These are phyloP conservation scores for Calycopis cecrops DNA, from an alignment of 1,140 invertebrate genomes.

Conservation along the genomic window DNA sequence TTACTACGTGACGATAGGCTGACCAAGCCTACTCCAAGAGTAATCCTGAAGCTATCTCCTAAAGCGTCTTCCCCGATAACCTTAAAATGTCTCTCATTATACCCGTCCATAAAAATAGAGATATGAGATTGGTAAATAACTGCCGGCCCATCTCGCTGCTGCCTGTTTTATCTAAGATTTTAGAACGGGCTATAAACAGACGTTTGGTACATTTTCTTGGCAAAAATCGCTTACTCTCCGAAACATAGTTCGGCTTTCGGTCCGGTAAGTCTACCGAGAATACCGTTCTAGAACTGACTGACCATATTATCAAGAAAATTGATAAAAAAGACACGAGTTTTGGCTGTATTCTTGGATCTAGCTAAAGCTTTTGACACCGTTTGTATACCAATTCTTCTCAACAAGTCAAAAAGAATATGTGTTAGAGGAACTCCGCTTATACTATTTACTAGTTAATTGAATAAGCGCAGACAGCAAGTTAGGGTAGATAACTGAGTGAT, in stretches of 20 bases:
- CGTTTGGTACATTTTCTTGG: background rate
- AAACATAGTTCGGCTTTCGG: background rate
- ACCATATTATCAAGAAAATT: background rate
- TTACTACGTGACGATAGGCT: too few relatives aligned
- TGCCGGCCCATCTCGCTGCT: background rate
- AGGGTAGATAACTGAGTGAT: background rate
- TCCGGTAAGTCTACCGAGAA: background rate
- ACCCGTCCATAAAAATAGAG: background rate
- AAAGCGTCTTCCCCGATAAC: too few relatives aligned
- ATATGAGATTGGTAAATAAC: background rate
- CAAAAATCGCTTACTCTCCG: background rate
- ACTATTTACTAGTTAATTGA: background rate
- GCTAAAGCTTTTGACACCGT: slow-evolving; percentile 5
- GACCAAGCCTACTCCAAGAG: too few relatives aligned
- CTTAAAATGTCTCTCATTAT: background rate
- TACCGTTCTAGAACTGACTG: background rate
- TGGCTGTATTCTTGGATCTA: background rate
- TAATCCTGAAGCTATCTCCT: too few relatives aligned
- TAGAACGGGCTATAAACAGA: background rate
- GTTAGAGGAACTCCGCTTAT: background rate
- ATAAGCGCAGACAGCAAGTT: background rate
- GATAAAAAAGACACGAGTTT: background rate
- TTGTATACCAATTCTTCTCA: background rate
- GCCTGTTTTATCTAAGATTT: background rate
- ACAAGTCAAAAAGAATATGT: background rate